Conservation (phyloP, 1,140 invertebrate genomes). For the Achatina immaculata region DNA sequence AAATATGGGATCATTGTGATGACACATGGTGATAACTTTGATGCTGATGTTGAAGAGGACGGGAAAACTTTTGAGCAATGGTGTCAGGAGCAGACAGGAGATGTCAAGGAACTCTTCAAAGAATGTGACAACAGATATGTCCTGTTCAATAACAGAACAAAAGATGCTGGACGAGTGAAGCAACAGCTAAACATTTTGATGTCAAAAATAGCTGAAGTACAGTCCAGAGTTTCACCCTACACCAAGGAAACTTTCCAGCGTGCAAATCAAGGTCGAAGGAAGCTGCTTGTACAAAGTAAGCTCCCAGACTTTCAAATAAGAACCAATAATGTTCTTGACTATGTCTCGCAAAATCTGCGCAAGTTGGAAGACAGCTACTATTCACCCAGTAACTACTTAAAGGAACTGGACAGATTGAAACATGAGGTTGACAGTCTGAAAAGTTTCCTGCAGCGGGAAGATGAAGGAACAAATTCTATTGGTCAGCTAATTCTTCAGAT, state of each 20-base stretch:
- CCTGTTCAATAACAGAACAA: constrained; percentile 17
- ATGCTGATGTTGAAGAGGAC: not conserved
- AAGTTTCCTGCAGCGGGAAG: not conserved
- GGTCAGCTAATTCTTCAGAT: not conserved
- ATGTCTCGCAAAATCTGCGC: not conserved
- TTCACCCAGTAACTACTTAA: not conserved
- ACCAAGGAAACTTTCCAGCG: not conserved
- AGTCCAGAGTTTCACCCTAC: not conserved
- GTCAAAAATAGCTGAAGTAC: not conserved
- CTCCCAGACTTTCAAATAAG: not conserved
- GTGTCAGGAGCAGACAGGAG: constrained; percentile 13
- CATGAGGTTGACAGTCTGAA: not conserved
- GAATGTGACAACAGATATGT: constrained; percentile 23
- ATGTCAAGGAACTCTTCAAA: not conserved
- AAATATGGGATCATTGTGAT: constrained; percentile 11
- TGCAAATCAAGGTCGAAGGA: not conserved
- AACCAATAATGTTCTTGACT: not conserved
- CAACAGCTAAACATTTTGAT: not conserved
- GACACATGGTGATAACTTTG: constrained; percentile 25
- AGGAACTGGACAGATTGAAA: not conserved
- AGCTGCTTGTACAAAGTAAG: constrained; percentile 5
- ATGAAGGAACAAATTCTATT: constrained; percentile 2
- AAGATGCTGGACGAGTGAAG: not conserved
- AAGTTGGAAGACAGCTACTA: not conserved
- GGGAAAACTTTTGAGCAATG: constrained; percentile 1